These are phyloP conservation scores for Probosciger aterrimus DNA, from an alignment of 2,113 vertebrate genomes.

Conservation along the genomic window DNA sequence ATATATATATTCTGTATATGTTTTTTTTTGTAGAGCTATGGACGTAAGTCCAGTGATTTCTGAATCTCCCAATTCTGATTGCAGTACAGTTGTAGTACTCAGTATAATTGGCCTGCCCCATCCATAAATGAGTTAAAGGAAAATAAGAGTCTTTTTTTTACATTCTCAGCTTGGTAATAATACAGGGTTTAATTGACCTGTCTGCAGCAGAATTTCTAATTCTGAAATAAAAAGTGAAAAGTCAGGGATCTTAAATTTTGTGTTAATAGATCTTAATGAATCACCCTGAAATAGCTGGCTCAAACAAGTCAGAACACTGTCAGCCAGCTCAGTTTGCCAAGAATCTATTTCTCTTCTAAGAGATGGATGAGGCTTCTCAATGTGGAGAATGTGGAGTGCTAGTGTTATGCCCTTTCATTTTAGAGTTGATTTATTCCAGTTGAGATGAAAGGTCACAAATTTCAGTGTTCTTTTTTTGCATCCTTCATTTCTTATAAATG, in stretches of 20 bases:
- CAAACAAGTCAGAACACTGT: conserved; percentile 60
- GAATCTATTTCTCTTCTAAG: conserved; percentile 40
- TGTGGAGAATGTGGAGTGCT: conserved; percentile 13
- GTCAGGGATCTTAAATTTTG: conserved; percentile 68
- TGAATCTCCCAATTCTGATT: neutral
- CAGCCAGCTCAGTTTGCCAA: conserved; percentile 63
- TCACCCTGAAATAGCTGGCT: conserved; percentile 70
- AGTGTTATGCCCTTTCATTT: conserved; percentile 38
- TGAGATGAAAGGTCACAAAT: conserved; percentile 45
- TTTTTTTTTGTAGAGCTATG: neutral
- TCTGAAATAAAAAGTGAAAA: conserved; percentile 71
- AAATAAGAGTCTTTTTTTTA: conserved; percentile 23
- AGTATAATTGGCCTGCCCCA: neutral
- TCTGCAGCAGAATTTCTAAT: conserved; percentile 67
- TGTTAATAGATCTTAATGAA: conserved; percentile 72
- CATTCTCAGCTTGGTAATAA: conserved; percentile 62
- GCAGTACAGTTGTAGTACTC: neutral
- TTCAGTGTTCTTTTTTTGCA: conserved; percentile 12
- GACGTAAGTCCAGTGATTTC: neutral
- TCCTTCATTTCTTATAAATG: conserved; percentile 18
- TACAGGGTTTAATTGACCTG: conserved; percentile 67
- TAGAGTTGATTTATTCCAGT: conserved; percentile 52
- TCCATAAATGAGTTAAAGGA: conserved; percentile 15
- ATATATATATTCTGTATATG: neutral
- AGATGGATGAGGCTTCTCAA: conserved; percentile 43